These are phyloP conservation scores for Thymelicus sylvestris DNA, from an alignment of 2,888 invertebrate species.

Conservation along the genomic window DNA sequence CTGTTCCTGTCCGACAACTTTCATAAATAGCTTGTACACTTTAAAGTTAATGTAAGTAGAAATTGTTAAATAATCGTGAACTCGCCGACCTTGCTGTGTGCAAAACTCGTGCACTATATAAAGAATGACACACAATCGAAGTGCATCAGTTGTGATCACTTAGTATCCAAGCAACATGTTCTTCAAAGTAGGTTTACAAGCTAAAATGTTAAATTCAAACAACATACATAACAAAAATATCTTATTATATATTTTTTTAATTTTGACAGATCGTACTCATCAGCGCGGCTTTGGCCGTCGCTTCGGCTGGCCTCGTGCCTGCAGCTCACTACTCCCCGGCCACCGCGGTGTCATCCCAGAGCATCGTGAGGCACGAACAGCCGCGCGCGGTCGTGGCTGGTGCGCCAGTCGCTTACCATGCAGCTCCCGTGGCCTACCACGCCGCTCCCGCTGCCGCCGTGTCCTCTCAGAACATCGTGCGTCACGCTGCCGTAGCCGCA, in stretches of 20 bases:
- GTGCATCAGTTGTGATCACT: slow-evolving; percentile 35
- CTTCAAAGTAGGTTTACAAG: slow-evolving; percentile 25
- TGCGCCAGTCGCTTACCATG: slow-evolving; percentile 57
- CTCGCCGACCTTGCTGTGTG: slow-evolving; percentile 31
- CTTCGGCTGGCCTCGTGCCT: slow-evolving; percentile 46
- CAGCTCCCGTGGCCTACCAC: slow-evolving; percentile 40
- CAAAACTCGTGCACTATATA: slow-evolving; percentile 36
- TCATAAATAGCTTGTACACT: slow-evolving; percentile 20
- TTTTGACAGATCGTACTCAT: slow-evolving; percentile 44
- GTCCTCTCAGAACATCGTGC: slow-evolving; percentile 58
- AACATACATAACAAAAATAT: neutral
- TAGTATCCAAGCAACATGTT: slow-evolving; percentile 32
- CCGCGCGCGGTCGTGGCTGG: slow-evolving; percentile 51
- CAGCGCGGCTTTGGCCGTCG: slow-evolving; percentile 49
- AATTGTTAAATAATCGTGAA: slow-evolving; percentile 27
- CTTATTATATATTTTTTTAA: neutral
- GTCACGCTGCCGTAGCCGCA: slow-evolving; percentile 51
- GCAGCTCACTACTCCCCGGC: slow-evolving; percentile 49
- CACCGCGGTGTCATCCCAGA: slow-evolving; percentile 62
- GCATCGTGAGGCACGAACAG: slow-evolving; percentile 69
- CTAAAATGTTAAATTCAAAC: neutral
- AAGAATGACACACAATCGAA: slow-evolving; percentile 18
- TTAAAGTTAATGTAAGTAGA: slow-evolving; percentile 19
- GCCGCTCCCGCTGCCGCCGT: slow-evolving; percentile 30
- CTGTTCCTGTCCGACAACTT: slow-evolving; percentile 8